phyloP scores from a whole-genome alignment of 2,113 vertebrate genomes.

The Turdus rufiventris region DNA sequence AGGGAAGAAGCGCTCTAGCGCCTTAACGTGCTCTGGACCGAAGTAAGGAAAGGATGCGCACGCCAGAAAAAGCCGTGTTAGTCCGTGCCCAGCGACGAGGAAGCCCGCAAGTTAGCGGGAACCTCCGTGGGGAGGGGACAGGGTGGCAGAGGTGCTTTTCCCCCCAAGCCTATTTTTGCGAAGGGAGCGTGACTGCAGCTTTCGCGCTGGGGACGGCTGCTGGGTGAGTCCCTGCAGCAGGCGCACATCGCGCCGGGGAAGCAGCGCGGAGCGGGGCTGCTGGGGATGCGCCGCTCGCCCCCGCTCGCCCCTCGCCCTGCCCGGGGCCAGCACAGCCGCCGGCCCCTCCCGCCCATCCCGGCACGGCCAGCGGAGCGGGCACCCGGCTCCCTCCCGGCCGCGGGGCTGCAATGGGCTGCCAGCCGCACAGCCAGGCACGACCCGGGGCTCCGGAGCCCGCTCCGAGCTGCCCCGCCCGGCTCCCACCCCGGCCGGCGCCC shows the following conservation, averaged over 20 bases:
- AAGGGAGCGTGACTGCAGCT: not conserved
- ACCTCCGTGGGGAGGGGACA: not conserved
- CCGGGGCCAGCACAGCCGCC: not conserved
- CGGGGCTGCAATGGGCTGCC: not conserved
- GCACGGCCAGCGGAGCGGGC: not conserved
- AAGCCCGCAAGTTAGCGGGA: not conserved
- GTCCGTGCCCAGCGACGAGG: not conserved
- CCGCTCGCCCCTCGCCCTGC: too few species aligned
- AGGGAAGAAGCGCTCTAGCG: not conserved
- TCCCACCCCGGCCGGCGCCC: not conserved
- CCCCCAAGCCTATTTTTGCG: not conserved
- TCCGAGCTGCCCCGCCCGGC: not conserved
- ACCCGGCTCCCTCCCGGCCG: too few species aligned
- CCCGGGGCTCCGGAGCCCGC: not conserved
- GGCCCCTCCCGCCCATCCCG: not conserved
- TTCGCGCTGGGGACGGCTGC: conserved; percentile 19
- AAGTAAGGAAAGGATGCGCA: not conserved
- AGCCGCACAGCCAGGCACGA: not conserved
- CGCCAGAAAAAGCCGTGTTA: not conserved
- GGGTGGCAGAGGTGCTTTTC: not conserved
- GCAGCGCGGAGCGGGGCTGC: not conserved
- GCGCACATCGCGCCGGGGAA: not conserved
- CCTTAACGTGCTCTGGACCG: not conserved
- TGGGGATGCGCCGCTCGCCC: not conserved
- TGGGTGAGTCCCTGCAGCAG: conserved; percentile 50